Percentiles rank a stretch among this genome's conserved stretches.
These are phyloP conservation scores for Cephalopholis sonnerati DNA, from an alignment of 2,113 vertebrate genomes.

Conservation along the genomic window DNA sequence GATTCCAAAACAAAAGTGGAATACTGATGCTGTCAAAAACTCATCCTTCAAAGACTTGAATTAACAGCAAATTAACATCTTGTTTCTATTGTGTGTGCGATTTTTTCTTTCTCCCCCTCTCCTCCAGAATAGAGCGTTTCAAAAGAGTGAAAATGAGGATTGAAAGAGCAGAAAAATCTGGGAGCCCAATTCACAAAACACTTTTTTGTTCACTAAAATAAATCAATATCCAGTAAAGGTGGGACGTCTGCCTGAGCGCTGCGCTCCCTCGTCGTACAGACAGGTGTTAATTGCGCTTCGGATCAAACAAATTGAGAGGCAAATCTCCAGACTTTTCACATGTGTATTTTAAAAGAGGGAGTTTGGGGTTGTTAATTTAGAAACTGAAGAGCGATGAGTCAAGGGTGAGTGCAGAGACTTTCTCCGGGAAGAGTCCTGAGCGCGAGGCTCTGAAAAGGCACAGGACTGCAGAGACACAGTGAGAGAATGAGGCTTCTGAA, in stretches of 20 bases:
- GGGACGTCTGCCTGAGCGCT: not conserved
- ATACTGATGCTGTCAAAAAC: slow-evolving; percentile 74
- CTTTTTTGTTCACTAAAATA: slow-evolving; percentile 3
- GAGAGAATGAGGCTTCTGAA: slow-evolving; percentile 49
- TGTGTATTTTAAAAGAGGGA: not conserved
- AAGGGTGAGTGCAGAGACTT: not conserved
- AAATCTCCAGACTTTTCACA: slow-evolving; percentile 2
- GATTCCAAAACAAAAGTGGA: slow-evolving; percentile 77
- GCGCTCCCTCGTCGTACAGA: not conserved
- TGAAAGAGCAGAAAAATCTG: slow-evolving; percentile 30
- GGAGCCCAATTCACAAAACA: slow-evolving; percentile 17
- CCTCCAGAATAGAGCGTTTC: slow-evolving; percentile 42
- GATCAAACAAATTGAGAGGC: slow-evolving; percentile 26
- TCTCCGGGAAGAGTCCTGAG: not conserved
- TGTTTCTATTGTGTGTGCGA: slow-evolving; percentile 62
- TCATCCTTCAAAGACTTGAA: slow-evolving; percentile 71
- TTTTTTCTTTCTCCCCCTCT: not conserved
- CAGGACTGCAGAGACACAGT: not conserved
- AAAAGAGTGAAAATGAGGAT: slow-evolving; percentile 33
- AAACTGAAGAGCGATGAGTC: slow-evolving; percentile 19
- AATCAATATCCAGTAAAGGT: slow-evolving; percentile 40
- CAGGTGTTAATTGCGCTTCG: slow-evolving; percentile 24
- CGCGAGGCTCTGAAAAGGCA: not conserved
- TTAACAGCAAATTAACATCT: slow-evolving; percentile 76
- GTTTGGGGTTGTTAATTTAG: slow-evolving; percentile 13